A percentile compares a stretch with the other conserved stretches of the same genome.
These are phyloP conservation scores for Zingel zingel DNA, from an alignment of 2,113 vertebrate genomes.

Conservation along the genomic window DNA sequence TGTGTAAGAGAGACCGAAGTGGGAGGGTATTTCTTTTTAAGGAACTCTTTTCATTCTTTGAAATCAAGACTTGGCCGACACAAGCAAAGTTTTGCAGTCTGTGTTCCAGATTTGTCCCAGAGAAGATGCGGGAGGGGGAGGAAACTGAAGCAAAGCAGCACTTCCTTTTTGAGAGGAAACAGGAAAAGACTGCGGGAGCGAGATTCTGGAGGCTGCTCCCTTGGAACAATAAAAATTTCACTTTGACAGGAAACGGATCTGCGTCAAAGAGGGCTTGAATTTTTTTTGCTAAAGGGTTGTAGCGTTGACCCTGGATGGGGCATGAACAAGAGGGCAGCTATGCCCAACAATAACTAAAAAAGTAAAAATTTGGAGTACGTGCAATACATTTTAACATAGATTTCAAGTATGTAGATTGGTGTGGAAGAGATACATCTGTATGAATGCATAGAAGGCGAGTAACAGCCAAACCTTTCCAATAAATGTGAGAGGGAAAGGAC, in stretches of 20 bases:
- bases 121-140: conserved; percentile 61
- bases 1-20: conserved; percentile 35
- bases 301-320: conserved; percentile 85
- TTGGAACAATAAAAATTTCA: conserved; percentile 92
- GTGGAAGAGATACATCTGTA: background rate
- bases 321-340: conserved; percentile 67
- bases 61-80: conserved; percentile 70
- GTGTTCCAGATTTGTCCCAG: conserved; percentile 75
- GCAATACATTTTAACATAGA: background rate
- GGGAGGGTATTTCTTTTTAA: conserved; percentile 67
- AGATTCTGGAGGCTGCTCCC: conserved; percentile 86
- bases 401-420: background rate
- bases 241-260: conserved; percentile 91
- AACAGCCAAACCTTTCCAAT: background rate
- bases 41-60: conserved; percentile 78
- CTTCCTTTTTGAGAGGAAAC: conserved; percentile 93
- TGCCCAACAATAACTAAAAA: conserved; percentile 50
- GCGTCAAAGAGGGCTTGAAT: conserved; percentile 89
- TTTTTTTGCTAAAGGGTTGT: conserved; percentile 80
- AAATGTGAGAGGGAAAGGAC: background rate
- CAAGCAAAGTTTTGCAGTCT: conserved; percentile 41
- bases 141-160: conserved; percentile 65
- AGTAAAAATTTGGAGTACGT: background rate
- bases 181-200: conserved; percentile 90
- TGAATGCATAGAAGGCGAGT: background rate